Evolutionary conservation across 2,113 vertebrate species (phyloP).

Genomic region (Chaetodon auriga): DNA sequence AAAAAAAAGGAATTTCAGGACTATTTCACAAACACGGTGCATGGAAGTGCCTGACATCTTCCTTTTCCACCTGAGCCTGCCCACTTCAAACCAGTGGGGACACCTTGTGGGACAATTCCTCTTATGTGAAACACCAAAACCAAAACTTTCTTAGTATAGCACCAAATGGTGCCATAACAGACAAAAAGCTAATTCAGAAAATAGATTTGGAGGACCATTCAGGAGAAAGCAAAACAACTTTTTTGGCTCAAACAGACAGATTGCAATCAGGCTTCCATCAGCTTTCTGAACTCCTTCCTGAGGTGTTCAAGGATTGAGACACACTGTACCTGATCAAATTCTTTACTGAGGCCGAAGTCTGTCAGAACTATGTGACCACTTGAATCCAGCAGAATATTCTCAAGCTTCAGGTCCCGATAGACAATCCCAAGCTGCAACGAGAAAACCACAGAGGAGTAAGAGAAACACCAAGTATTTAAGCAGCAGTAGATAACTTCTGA

Average conservation of each 20-base stretch:
- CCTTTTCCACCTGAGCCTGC: background rate
- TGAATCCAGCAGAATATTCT: conserved; percentile 97
- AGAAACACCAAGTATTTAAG: background rate
- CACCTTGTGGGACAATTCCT: background rate
- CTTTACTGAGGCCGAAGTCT: conserved; percentile 98
- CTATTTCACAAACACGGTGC: background rate
- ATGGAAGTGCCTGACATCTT: background rate
- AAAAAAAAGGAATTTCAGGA: too few relatives aligned
- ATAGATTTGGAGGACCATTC: background rate
- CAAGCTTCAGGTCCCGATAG: conserved; percentile 98
- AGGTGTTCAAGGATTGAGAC: conserved; percentile 17
- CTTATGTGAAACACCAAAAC: background rate
- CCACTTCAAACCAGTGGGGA: background rate
- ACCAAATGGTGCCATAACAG: background rate
- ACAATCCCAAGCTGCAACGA: conserved; percentile 93
- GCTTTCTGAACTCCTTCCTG: too few relatives aligned
- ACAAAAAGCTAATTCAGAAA: background rate
- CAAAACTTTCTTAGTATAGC: background rate
- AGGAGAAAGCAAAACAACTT: background rate
- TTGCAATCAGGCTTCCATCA: background rate
- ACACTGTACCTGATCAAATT: conserved; percentile 94
- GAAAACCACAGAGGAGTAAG: background rate
- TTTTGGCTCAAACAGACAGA: background rate
- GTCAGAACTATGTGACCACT: conserved; percentile 96
- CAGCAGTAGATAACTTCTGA: background rate